phyloP scores from a whole-genome alignment of 2,797 vertebrate genomes.

The Anniella stebbinsi region DNA sequence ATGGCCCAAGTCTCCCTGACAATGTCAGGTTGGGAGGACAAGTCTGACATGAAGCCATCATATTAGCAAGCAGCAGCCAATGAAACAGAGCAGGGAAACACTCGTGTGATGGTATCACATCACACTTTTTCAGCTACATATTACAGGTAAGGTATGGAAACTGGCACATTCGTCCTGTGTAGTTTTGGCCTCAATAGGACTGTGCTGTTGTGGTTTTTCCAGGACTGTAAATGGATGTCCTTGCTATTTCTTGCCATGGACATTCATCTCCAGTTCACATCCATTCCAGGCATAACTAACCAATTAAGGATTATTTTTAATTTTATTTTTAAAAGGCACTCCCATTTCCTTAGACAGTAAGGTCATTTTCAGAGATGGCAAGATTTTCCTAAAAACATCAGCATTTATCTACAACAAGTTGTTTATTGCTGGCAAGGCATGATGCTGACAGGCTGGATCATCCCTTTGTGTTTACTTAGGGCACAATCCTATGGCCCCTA shows the following conservation, averaged over 20 bases:
- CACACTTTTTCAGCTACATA: not conserved
- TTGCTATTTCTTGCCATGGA: not conserved
- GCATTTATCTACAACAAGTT: too few relatives aligned
- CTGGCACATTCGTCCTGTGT: not conserved
- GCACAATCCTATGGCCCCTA: too few relatives aligned
- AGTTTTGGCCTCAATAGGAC: too few relatives aligned
- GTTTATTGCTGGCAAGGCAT: too few relatives aligned
- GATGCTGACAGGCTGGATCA: too few relatives aligned
- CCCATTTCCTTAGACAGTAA: not conserved
- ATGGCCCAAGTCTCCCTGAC: too few relatives aligned
- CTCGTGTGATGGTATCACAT: not conserved
- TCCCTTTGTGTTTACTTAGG: too few relatives aligned
- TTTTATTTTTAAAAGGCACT: constrained; percentile 17
- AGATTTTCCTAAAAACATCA: not conserved
- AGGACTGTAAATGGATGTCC: too few relatives aligned
- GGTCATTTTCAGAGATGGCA: not conserved
- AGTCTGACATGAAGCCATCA: too few relatives aligned
- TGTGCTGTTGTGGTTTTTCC: too few relatives aligned
- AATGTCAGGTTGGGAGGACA: not conserved
- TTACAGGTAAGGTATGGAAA: not conserved
- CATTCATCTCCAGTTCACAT: not conserved
- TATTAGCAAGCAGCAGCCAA: not conserved
- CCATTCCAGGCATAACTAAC: not conserved
- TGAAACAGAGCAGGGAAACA: not conserved
- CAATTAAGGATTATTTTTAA: not conserved